Conservation (phyloP, 2,888 invertebrate species). For the Amphipyra tragopoginis region DNA sequence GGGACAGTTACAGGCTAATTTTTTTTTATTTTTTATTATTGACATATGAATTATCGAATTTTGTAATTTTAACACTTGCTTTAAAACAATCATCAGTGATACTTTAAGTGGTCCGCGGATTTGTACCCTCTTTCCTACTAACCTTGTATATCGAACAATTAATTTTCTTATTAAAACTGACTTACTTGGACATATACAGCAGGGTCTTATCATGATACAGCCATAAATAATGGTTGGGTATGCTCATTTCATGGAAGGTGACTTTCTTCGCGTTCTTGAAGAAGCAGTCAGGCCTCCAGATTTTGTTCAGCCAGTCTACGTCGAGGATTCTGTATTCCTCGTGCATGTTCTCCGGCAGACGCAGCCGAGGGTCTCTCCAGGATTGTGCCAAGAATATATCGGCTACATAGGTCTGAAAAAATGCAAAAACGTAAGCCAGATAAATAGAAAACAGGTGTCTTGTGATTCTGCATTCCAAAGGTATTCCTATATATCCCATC, state of each 20-base stretch:
- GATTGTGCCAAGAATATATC: conserved; percentile 98
- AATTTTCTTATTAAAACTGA: neutral
- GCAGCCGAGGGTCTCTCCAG: conserved; percentile 96
- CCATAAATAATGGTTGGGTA: conserved; percentile 98
- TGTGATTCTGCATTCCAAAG: no score
- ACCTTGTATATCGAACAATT: no score
- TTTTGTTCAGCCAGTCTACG: conserved; percentile 96
- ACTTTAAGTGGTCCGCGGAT: no score
- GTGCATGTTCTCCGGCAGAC: conserved; percentile 98
- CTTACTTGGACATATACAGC: conserved; percentile 97
- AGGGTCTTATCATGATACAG: conserved; percentile 97
- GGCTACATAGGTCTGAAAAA: conserved; percentile 95
- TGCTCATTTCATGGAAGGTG: conserved; percentile 98
- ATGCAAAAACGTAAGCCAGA: no score
- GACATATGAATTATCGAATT: no score
- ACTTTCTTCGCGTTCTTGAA: conserved; percentile 98
- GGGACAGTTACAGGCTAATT: no score
- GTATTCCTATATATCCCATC: no score
- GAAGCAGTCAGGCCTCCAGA: conserved; percentile 98
- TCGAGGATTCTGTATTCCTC: conserved; percentile 97
- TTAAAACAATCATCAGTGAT: no score
- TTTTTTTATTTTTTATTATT: no score
- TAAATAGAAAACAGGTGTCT: conserved; percentile 52
- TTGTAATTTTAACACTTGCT: no score
- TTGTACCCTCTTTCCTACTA: no score